Evolutionary conservation across 2,797 vertebrate genomes (phyloP).

Genomic region (Florisuga fusca): DNA sequence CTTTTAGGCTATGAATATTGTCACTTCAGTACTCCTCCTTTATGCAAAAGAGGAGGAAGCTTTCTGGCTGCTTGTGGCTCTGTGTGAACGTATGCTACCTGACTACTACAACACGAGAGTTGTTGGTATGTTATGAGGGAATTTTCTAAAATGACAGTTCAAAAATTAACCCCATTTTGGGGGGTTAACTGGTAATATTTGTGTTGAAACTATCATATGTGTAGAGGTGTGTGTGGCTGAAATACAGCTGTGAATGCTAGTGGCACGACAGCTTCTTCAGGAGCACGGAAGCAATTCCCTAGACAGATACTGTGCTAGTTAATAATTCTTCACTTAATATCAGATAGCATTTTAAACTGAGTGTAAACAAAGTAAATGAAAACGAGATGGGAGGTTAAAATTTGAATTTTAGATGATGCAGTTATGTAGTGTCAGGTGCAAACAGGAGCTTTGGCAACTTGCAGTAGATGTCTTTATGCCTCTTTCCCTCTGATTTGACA

Average conservation of each 20-base stretch:
- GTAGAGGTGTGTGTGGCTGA: neutral
- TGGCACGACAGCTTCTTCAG: neutral
- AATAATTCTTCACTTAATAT: neutral
- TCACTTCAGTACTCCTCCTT: slow-evolving; percentile 94
- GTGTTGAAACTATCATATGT: neutral
- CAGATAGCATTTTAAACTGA: neutral
- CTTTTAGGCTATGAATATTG: slow-evolving; percentile 97
- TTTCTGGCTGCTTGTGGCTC: slow-evolving; percentile 95
- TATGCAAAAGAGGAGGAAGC: slow-evolving; percentile 98
- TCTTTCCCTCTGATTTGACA: neutral
- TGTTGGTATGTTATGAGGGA: slow-evolving; percentile 85
- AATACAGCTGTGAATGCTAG: neutral
- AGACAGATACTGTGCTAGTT: neutral
- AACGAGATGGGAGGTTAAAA: neutral
- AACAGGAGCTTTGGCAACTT: neutral
- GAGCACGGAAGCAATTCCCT: neutral
- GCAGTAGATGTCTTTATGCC: neutral
- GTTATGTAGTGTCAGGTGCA: neutral
- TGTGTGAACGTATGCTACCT: slow-evolving; percentile 96
- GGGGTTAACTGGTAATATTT: neutral
- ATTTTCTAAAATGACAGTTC: neutral
- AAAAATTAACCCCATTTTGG: neutral
- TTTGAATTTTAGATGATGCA: neutral
- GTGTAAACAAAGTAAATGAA: neutral
- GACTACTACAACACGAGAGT: slow-evolving; percentile 99